Evolutionary conservation across 2,113 vertebrate species (phyloP).

Genomic region (Enhydra lutris): DNA sequence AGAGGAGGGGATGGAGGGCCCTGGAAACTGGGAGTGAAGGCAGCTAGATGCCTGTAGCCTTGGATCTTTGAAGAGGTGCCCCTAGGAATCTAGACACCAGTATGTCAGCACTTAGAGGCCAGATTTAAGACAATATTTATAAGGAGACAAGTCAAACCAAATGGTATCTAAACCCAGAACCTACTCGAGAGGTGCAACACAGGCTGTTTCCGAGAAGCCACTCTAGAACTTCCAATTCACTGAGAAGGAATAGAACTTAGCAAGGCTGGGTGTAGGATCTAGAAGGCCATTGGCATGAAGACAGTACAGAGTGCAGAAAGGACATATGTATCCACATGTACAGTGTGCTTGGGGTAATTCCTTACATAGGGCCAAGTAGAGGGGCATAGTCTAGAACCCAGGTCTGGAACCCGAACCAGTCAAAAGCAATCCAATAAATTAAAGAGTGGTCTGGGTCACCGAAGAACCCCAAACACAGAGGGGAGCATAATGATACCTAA

Average conservation of each 20-base stretch:
- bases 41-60: neutral
- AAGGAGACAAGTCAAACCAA: neutral
- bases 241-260: neutral
- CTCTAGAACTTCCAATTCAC: neutral
- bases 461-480: neutral
- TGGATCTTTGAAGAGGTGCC: neutral
- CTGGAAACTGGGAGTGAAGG: neutral
- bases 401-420: neutral
- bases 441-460: neutral
- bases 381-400: neutral
- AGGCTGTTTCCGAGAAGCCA: neutral
- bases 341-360: neutral
- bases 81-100: neutral
- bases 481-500: neutral
- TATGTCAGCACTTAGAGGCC: neutral
- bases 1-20: neutral
- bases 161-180: neutral
- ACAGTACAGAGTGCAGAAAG: neutral
- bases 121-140: neutral
- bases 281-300: neutral
- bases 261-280: neutral
- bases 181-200: neutral
- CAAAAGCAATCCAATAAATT: neutral
- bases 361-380: neutral
- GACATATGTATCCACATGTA: neutral